Conservation (phyloP, 2,888 invertebrate species). For the Nemotelus pantherinus region DNA sequence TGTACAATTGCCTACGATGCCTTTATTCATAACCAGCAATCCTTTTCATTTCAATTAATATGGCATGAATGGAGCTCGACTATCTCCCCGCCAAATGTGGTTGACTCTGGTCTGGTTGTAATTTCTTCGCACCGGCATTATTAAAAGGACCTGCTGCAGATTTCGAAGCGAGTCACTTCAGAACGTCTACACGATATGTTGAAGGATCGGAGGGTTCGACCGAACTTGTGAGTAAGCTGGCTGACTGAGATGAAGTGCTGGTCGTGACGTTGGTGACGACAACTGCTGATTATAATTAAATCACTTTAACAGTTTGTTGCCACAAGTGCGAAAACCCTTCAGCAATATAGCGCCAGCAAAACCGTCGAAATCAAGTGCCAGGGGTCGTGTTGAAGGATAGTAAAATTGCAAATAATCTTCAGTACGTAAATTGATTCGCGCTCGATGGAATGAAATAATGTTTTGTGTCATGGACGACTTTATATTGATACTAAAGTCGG, state of each 20-base stretch:
- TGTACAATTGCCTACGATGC: neutral
- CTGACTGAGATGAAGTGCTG: neutral
- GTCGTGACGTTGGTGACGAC: neutral
- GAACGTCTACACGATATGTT: neutral
- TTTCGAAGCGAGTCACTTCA: neutral
- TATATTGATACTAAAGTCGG: too few relatives aligned
- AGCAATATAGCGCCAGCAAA: neutral
- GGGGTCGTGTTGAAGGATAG: too few relatives aligned
- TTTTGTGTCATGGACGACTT: too few relatives aligned
- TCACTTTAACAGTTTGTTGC: conserved; percentile 10
- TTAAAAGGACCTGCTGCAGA: neutral
- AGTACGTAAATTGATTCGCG: too few relatives aligned
- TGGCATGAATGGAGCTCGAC: neutral
- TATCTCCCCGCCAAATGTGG: neutral
- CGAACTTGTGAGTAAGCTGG: neutral
- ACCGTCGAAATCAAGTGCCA: too few relatives aligned
- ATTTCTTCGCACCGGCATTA: neutral
- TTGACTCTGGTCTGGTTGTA: neutral
- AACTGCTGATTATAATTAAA: conserved; percentile 18
- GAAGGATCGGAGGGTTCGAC: neutral
- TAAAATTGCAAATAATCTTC: too few relatives aligned
- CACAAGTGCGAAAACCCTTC: conserved; percentile 2
- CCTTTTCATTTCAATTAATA: neutral
- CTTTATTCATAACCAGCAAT: neutral
- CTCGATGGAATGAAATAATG: too few relatives aligned